Base-by-base conservation (phyloP, 2,888 invertebrate species). In the Spisula subtruncata region DNA sequence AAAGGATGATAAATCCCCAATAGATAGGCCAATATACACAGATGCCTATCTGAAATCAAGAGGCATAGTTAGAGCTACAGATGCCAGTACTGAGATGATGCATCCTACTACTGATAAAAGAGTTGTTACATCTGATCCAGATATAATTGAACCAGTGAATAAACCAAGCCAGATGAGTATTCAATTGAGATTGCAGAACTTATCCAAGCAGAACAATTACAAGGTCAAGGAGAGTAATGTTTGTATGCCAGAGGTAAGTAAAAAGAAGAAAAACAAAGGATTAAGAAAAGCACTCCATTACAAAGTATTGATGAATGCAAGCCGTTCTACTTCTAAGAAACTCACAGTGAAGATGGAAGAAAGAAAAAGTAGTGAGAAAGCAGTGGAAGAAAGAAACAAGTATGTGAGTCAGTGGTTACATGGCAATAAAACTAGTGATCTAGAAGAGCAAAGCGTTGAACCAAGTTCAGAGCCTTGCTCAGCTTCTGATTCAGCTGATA, bases 221-320 rank as follows among this genome's bases (percentile, higher is more conserved):
- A 66, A 25, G 60, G 12, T 12, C 10, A 20, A 66, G 25, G 6
- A 66, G 60, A 0, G n/a, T 16, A 51, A 51, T 51, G 51, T 51
- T 16, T 16, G 51, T 51, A 51, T 51, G 51, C 51, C 14, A 16
- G 51, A 8, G 16, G 51, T 12, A 1, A 1, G 51, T 51, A 51
- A 51, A 66, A 66, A 66, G 60, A 25, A 25, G n/a, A n/a, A 66
- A 66, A 66, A 66, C 12, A 25, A 20, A 66, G 60, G 60, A 12
- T n/a, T 66, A 1, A 66, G 60, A 66, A 66, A 66, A 25, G 60
- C n/a, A 66, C 60, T 66, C n/a, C 60, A 66, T 10, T 66, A 66
- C 60, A 66, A 66, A 66, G 60, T 66, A n/a, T 66, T 66, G 25
- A 66, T 66, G 60, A 66, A 66, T 66, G 60, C 60, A 20, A 66